Percentiles rank a stretch among this genome's conserved stretches.
phyloP scores from a whole-genome alignment of 2,888 invertebrate genomes.

The Philonicus albiceps region DNA sequence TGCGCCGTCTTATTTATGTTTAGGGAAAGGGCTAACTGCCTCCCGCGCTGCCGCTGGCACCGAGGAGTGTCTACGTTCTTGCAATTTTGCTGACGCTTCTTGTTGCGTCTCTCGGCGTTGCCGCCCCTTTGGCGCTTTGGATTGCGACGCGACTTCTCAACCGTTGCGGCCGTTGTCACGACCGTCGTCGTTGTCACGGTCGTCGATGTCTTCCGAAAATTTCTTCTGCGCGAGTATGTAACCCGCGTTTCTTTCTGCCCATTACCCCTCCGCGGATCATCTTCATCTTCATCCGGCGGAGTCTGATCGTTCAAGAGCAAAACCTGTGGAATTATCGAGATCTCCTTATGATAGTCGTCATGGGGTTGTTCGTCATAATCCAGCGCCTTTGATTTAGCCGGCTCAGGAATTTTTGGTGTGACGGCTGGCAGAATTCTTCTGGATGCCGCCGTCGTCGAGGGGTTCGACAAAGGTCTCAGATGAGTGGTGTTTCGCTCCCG shows the following conservation, averaged over 20 bases:
- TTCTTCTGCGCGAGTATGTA: conserved; percentile 46
- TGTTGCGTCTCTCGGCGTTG: conserved; percentile 48
- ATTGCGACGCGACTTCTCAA: conserved; percentile 33
- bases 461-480: conserved; percentile 42
- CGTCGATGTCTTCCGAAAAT: conserved; percentile 44
- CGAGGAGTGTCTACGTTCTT: conserved; percentile 59
- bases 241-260: conserved; percentile 43
- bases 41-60: conserved; percentile 58
- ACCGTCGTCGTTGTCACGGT: conserved; percentile 41
- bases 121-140: conserved; percentile 47
- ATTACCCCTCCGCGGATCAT: conserved; percentile 45
- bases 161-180: conserved; percentile 48
- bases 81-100: conserved; percentile 56
- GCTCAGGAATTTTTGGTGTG: conserved; percentile 7
- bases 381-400: conserved; percentile 42
- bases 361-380: conserved; percentile 53
- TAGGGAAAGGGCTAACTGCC: conserved; percentile 54
- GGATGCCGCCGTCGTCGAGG: neutral
- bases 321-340: conserved; percentile 60
- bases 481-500: conserved; percentile 53
- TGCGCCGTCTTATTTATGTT: conserved; percentile 31
- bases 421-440: neutral
- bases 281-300: conserved; percentile 51
- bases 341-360: conserved; percentile 53
- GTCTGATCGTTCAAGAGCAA: conserved; percentile 59